These are phyloP conservation scores for Catagonus wagneri DNA, from an alignment of 2,113 vertebrate species.

Conservation along the genomic window DNA sequence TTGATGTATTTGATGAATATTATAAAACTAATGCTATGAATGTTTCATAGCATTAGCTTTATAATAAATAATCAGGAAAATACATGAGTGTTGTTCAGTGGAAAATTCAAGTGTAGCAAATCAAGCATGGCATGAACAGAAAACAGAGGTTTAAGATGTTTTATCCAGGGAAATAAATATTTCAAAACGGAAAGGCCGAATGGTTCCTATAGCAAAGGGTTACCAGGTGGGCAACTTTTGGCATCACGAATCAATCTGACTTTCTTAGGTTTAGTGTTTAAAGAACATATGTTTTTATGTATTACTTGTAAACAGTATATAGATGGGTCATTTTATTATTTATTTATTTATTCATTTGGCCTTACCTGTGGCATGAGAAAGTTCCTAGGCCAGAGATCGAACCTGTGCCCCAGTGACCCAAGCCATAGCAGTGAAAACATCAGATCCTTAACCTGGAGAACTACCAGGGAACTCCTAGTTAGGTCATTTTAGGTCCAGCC, in stretches of 20 bases:
- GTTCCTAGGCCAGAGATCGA: no score
- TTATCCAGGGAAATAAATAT: neutral
- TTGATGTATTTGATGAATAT: neutral
- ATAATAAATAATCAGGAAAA: slow-evolving; percentile 35
- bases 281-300: neutral
- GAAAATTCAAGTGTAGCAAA: neutral
- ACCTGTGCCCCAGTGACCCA: no score
- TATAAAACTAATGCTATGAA: neutral
- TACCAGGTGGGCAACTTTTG: neutral
- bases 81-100: neutral
- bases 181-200: neutral
- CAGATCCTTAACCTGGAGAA: no score
- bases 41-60: neutral
- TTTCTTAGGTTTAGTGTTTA: neutral
- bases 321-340: neutral
- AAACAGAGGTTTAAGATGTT: neutral
- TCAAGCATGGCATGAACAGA: neutral
- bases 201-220: neutral
- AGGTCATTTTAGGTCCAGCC: neutral
- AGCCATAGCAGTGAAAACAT: no score
- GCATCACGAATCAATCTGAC: neutral
- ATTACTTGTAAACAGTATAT: neutral
- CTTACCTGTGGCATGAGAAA: no score
- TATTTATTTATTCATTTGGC: no score
- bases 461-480: no score